Percentiles rank a stretch among this genome's conserved stretches.
These are phyloP conservation scores for Chrysina gloriosa DNA, from an alignment of 2,888 invertebrate species.

Conservation along the genomic window DNA sequence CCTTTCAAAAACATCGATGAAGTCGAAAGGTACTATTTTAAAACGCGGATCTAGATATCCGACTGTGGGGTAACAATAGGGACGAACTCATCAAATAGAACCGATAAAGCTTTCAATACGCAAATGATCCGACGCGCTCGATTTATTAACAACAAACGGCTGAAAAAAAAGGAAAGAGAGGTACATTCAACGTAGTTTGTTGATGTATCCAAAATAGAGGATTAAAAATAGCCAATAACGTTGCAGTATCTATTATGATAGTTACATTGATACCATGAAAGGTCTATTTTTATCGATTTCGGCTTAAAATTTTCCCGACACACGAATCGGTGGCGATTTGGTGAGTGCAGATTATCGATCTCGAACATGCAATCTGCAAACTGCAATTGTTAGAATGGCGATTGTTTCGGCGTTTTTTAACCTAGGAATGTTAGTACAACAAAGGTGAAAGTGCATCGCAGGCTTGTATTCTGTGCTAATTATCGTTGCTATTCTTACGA, in stretches of 20 bases:
- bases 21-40: too few relatives aligned
- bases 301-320: background rate
- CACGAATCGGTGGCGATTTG: background rate
- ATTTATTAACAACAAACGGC: background rate
- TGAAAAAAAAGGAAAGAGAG: too few relatives aligned
- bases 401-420: background rate
- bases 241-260: background rate
- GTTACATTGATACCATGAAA: background rate
- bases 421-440: background rate
- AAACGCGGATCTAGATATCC: too few relatives aligned
- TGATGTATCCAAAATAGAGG: conserved; percentile 2
- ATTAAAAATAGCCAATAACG: background rate
- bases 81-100: background rate
- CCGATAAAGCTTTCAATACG: background rate
- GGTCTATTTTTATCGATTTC: background rate
- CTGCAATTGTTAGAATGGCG: background rate
- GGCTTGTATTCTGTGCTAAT: background rate
- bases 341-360: background rate
- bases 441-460: conserved; percentile 8
- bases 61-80: background rate
- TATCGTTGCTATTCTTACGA: background rate
- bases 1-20: too few relatives aligned
- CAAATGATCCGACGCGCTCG: background rate
- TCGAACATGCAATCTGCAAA: background rate
- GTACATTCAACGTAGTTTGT: background rate